Percentiles rank a stretch among this genome's conserved stretches.
phyloP scores from a whole-genome alignment of 2,888 invertebrate species.

The Iselma pallidipennis region DNA sequence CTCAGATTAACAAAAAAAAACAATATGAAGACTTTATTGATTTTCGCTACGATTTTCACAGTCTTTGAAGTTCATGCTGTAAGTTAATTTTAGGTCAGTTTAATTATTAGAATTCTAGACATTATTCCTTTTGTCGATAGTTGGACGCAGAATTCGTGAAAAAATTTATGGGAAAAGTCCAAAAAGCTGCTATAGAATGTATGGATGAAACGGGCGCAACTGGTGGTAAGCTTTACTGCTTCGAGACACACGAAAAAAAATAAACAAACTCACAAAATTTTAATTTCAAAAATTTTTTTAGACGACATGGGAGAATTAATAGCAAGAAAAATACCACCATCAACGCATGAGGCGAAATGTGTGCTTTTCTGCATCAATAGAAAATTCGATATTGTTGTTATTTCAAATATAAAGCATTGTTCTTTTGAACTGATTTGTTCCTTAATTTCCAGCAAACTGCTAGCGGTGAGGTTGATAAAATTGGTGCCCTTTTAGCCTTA shows the following conservation, averaged over 20 bases:
- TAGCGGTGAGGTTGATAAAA: constrained; percentile 30
- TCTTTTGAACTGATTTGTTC: no score
- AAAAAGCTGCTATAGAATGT: constrained; percentile 35
- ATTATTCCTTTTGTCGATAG: no score
- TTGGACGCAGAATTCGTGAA: constrained; percentile 32
- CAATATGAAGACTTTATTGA: neutral
- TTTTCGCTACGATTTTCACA: neutral
- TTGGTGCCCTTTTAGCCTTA: constrained; percentile 24
- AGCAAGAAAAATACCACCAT: constrained; percentile 27
- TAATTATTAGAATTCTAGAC: no score
- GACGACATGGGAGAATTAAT: constrained; percentile 33
- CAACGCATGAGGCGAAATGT: constrained; percentile 34
- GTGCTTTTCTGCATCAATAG: constrained; percentile 35
- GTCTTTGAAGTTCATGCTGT: constrained; percentile 4
- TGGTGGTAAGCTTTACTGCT: constrained; percentile 37
- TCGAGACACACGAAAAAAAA: no score
- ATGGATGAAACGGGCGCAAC: constrained; percentile 36
- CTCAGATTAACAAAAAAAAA: no score
- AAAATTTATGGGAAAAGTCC: constrained; percentile 34
- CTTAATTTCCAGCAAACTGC: constrained; percentile 20
- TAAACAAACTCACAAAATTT: neutral
- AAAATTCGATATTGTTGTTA: constrained; percentile 30
- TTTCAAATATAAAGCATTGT: neutral
- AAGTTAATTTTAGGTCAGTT: constrained; percentile 11
- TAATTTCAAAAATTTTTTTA: constrained; percentile 18